phyloP scores from a whole-genome alignment of 2,113 vertebrate species.

The Corythoichthys intestinalis region DNA sequence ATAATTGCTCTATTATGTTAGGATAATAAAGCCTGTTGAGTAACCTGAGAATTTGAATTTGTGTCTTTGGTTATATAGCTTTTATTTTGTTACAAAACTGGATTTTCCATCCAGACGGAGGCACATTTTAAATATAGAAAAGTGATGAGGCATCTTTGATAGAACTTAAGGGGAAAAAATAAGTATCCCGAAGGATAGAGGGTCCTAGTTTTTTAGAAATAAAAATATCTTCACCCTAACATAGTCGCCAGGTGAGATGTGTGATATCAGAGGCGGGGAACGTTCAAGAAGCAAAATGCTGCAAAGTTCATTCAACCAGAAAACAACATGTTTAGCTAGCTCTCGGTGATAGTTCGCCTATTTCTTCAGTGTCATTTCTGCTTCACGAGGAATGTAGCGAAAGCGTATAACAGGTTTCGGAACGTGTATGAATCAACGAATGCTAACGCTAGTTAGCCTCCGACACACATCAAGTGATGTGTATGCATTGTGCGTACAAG shows the following conservation, averaged over 20 bases:
- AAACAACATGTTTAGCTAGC: background rate
- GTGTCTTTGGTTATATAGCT: no score
- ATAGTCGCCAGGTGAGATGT: background rate
- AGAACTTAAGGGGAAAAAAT: no score
- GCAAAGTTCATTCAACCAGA: slow-evolving; percentile 53
- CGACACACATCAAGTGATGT: slow-evolving; percentile 28
- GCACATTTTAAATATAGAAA: no score
- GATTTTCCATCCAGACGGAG: no score
- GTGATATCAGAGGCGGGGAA: slow-evolving; percentile 3
- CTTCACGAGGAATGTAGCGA: no score
- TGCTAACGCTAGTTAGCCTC: slow-evolving; percentile 34
- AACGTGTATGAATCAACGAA: background rate
- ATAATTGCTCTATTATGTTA: no score
- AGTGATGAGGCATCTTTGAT: no score
- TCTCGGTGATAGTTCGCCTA: fast-evolving
- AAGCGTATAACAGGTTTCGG: background rate
- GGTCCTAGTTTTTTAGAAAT: background rate
- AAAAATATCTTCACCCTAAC: background rate
- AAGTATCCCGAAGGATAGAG: no score
- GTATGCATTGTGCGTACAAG: slow-evolving; percentile 29
- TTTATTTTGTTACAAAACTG: no score
- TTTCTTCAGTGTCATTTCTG: no score
- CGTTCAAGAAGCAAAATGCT: slow-evolving; percentile 47
- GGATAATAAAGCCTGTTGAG: no score
- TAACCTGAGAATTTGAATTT: no score